A percentile compares a stretch with the other conserved stretches of the same genome.
These are phyloP conservation scores for Xyrauchen texanus DNA, from an alignment of 2,113 vertebrate species.

Conservation along the genomic window DNA sequence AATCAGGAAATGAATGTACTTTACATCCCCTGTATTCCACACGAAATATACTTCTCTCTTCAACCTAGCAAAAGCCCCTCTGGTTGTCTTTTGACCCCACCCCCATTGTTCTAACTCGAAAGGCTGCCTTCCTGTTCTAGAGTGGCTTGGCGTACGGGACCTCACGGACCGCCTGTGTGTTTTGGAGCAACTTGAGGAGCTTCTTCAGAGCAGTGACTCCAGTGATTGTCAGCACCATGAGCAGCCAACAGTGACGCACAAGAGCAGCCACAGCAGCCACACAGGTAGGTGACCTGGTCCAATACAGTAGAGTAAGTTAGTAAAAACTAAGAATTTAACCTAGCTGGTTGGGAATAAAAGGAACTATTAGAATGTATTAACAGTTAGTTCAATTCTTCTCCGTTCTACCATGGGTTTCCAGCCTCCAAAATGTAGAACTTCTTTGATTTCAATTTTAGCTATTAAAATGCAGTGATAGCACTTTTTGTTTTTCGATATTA, in stretches of 20 bases:
- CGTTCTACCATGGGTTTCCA: background rate
- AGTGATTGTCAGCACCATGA: constrained; percentile 51
- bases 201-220: constrained; percentile 37
- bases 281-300: constrained; percentile 56
- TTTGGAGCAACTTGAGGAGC: constrained; percentile 52
- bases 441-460: no score
- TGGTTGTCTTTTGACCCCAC: constrained; percentile 51
- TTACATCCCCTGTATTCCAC: constrained; percentile 38
- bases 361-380: no score
- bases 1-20: constrained; percentile 47
- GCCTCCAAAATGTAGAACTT: constrained; percentile 3
- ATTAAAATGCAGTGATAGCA: no score
- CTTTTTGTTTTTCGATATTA: no score
- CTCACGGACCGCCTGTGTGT: constrained; percentile 43
- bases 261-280: constrained; percentile 40
- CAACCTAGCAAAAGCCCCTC: constrained; percentile 15
- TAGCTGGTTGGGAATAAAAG: background rate
- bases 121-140: constrained; percentile 61
- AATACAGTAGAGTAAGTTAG: background rate
- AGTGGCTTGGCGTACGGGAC: constrained; percentile 53
- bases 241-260: constrained; percentile 36
- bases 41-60: constrained; percentile 35
- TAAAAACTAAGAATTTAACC: background rate
- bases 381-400: background rate
- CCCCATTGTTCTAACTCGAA: constrained; percentile 60